These are phyloP conservation scores for Mormyrus iriodes DNA, from an alignment of 2,113 vertebrate species.

Conservation along the genomic window DNA sequence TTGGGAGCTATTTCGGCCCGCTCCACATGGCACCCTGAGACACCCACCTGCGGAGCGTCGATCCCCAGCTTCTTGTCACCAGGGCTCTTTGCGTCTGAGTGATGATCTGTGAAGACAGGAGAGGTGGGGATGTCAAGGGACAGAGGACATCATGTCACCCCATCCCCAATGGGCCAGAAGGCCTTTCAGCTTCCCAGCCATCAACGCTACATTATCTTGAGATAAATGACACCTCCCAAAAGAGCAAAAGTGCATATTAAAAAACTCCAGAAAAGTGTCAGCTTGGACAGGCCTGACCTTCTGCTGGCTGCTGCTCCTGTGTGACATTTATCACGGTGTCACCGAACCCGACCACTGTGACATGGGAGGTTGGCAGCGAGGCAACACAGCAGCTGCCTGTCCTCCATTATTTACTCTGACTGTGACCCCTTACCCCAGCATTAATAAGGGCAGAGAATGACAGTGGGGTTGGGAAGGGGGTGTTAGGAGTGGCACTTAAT, in stretches of 20 bases:
- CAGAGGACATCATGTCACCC: background rate
- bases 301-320: background rate
- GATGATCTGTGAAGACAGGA: slow-evolving; percentile 61
- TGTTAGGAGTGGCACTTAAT: background rate
- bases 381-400: background rate
- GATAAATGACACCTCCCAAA: background rate
- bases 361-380: background rate
- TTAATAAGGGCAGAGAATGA: background rate
- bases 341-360: background rate
- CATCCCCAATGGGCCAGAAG: too few relatives aligned
- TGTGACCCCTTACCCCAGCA: background rate
- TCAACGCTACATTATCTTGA: background rate
- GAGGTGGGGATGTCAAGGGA: background rate
- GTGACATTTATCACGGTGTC: background rate
- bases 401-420: background rate
- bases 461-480: background rate
- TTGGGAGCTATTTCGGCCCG: background rate
- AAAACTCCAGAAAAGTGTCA: background rate
- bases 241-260: background rate
- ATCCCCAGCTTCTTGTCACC: slow-evolving; percentile 76
- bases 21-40: background rate
- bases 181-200: background rate
- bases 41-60: slow-evolving; percentile 78
- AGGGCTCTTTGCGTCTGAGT: slow-evolving; percentile 67
- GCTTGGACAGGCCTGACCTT: background rate